Evolutionary conservation across 2,113 vertebrate species (phyloP), one percentile per base, ranked within the genome.

Genomic region (Herpailurus yagouaroundi): DNA sequence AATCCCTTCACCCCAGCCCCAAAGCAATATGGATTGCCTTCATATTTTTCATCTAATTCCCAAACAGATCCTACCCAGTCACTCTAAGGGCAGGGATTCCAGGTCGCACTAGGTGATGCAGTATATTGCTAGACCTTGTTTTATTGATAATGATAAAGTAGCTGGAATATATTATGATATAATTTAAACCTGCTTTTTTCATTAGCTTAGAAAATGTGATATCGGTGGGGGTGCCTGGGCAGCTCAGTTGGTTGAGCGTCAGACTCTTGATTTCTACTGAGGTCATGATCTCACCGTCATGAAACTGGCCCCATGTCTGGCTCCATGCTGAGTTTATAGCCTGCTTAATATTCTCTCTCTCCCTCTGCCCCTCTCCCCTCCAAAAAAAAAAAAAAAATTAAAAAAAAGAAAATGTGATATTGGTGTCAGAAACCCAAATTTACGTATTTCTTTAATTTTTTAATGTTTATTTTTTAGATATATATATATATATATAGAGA

Each of bases 161-260:
- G 21, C 36, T 96, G 27, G 12, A 63, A 48, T n/a, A 29, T 9
- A 60, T 38, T 57, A 13, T 19, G 52, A 33, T 31, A 13, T 85
- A 55, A 80, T 64, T 38, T 82, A 50, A 93, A 25, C n/a, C 83
- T 71, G 4, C 15, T 93, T 31, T 94, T 92, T 50, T 45, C 33
- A 50, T 73, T 89, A 69, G 71, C 60, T 64, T 76, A 60, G 60
- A 60, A 76, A 82, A 82, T 68, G 21, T 74, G 45, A 63, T 64
- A 29, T 15, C 45, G 16, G 68, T 55, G 57, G 21, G 57, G 57
- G 57, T 21, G 18, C 21, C 57, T 8, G 57, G 57, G 57, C 57
- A 23, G 57, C 1, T 23, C 57, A 60, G 57, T 60, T 21, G 1
- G 57, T 60, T 60, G 57, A 60, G 57, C 0, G 8, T 23, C 57